Base-by-base conservation (phyloP, 2,113 vertebrate species). In the Ibidorhyncha struthersii region DNA sequence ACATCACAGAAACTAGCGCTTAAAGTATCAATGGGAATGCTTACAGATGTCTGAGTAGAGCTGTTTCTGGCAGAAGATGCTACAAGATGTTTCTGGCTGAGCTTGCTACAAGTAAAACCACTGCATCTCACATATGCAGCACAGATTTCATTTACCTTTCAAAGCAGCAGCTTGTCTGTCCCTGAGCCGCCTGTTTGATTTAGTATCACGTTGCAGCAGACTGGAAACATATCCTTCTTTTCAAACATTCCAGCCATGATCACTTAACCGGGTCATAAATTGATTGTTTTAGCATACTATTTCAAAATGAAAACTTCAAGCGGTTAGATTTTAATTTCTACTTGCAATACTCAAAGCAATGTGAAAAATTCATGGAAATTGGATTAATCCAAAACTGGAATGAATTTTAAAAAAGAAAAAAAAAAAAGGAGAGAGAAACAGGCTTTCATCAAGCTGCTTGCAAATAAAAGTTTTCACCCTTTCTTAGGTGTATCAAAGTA, bases 91-190 rank as follows among this genome's bases (percentile, higher is more conserved):
- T 43, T 45, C 63, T 66, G 41, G 58, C 34, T 45, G 50, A 93
- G 49, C n/a, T 29, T 4, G 10, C 32, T 30, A 17, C 16, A 45
- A 25, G 56, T 40, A 38, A 72, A 76, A 43, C 13, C 40, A 40
- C 52, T 29, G 38, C 55, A 50, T 10, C 66, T 82, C 47, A 73
- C n/a, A 69, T 14, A 29, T 6, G 58, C 26, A 55, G 49, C 62
- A 77, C 21, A n/a, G 36, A 89, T 58, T 84, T 69, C 30, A 81
- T 73, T 78, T 18, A 87, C 84, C 59, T 87, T 76, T 41, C 67
- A 49, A 25, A 84, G 23, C 34, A 74, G 56, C 70, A 94, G 47
- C 66, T n/a, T 65, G 9, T 11, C 53, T 36, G 47, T 15, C 50
- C 79, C n/a, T 6, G 7, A 89, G 53, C 72, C 3, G 11, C 45